A percentile compares a stretch with the other conserved stretches of the same genome.
Evolutionary conservation across 2,113 vertebrate genomes (phyloP).

Genomic region (Sylvilagus bachmani): DNA sequence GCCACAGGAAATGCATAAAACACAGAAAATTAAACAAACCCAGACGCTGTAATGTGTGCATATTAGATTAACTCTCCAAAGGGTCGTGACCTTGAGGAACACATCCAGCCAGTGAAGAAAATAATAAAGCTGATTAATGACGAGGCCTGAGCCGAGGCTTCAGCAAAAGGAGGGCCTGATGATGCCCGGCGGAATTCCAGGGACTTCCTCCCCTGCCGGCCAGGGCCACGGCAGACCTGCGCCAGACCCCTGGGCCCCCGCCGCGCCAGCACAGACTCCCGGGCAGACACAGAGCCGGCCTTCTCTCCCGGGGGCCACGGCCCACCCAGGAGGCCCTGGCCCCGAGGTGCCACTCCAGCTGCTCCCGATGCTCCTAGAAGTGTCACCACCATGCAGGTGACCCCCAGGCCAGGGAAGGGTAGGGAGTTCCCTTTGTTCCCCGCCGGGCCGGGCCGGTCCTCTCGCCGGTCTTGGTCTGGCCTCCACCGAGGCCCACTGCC

Average conservation of each 20-base stretch:
- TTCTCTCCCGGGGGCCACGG: neutral
- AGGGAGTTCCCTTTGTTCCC: neutral
- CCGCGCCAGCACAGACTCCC: fast-evolving
- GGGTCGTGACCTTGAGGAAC: conserved; percentile 64
- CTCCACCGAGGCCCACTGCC: neutral
- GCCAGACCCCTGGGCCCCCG: fast-evolving
- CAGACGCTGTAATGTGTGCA: neutral
- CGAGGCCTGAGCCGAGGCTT: neutral
- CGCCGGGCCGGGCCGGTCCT: neutral
- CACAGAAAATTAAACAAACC: neutral
- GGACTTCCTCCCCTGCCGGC: conserved; percentile 10
- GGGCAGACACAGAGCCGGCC: too few relatives aligned
- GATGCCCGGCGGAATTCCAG: neutral
- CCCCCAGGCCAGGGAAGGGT: fast-evolving
- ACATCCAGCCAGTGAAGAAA: neutral
- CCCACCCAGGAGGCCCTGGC: neutral
- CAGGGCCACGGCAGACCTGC: conserved; percentile 21
- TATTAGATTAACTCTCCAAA: conserved; percentile 53
- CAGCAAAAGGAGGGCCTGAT: conserved; percentile 21
- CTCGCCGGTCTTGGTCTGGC: neutral
- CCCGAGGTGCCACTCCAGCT: neutral
- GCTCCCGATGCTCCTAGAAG: conserved; percentile 14
- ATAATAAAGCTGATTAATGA: neutral
- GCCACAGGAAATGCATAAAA: neutral
- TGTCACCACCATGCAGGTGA: neutral